phyloP scores from a whole-genome alignment of 92 coral and sea anemone genomes.

The Heteractis magnifica region DNA sequence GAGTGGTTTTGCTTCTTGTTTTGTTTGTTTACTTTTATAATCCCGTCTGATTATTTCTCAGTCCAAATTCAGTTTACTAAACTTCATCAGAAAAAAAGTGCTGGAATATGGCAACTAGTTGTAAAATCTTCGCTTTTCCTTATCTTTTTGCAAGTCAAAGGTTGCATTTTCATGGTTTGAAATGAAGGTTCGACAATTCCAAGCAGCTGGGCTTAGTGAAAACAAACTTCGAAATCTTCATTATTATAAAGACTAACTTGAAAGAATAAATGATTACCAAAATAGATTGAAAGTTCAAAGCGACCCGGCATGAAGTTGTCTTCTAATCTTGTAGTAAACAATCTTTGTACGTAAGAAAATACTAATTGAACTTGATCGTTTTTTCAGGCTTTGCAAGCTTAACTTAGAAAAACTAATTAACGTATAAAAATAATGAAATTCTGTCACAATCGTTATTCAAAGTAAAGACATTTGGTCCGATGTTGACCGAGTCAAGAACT shows the following conservation, averaged over 20 bases:
- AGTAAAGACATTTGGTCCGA: constrained; percentile 52
- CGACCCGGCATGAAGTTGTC: not conserved
- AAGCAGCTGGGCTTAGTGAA: not conserved
- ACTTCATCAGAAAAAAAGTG: not conserved
- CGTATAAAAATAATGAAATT: constrained; percentile 49
- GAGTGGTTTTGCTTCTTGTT: not conserved
- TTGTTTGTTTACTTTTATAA: not conserved
- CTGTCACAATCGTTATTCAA: constrained; percentile 34
- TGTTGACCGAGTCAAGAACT: constrained; percentile 20
- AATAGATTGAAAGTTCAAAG: not conserved
- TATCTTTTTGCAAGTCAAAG: not conserved
- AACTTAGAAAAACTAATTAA: constrained; percentile 24
- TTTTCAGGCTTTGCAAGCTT: constrained; percentile 32
- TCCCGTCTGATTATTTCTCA: not conserved
- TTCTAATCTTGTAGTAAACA: not conserved
- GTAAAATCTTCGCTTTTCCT: too few species aligned
- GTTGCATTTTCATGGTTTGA: not conserved
- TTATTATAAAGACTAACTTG: not conserved
- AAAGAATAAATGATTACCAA: not conserved
- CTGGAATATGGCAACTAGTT: too few species aligned
- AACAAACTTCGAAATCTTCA: not conserved
- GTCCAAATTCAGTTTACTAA: not conserved
- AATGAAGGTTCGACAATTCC: not conserved
- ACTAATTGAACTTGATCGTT: constrained; percentile 20
- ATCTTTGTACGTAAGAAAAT: not conserved